Evolutionary conservation across 2,888 invertebrate species (phyloP).

Genomic region (Chrysomela aeneicollis): DNA sequence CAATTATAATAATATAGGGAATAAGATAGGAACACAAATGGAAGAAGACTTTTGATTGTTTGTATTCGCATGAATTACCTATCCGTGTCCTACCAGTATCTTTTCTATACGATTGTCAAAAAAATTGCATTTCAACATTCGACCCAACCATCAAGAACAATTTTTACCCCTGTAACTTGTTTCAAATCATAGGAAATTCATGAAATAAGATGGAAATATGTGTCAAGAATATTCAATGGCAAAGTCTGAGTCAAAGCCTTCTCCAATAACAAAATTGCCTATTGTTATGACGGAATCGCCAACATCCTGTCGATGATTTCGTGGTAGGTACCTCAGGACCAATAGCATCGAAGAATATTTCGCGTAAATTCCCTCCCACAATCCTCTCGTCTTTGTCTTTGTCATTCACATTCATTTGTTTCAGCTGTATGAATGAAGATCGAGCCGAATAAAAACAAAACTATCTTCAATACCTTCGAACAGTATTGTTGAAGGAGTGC

Average conservation of each 20-base stretch:
- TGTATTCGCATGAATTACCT: no score
- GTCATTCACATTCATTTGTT: slow-evolving; percentile 21
- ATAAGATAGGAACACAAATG: no score
- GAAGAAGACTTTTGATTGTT: no score
- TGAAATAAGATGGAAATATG: no score
- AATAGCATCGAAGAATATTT: slow-evolving; percentile 21
- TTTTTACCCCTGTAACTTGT: no score
- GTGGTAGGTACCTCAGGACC: background rate
- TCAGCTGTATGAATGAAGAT: slow-evolving; percentile 24
- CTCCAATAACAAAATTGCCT: background rate
- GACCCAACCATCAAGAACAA: no score
- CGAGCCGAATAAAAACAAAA: slow-evolving; percentile 34
- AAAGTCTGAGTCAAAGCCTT: background rate
- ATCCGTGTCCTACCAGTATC: no score
- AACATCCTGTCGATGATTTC: background rate
- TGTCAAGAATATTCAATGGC: no score
- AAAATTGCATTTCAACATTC: no score
- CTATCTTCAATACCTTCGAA: slow-evolving; percentile 32
- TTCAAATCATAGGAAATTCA: no score
- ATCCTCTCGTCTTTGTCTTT: slow-evolving; percentile 24
- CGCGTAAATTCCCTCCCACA: slow-evolving; percentile 30
- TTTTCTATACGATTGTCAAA: no score
- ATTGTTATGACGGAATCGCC: background rate
- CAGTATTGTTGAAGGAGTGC: slow-evolving; percentile 42
- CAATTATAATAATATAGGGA: no score